Conservation (phyloP, 2,888 invertebrate genomes). For the Laothoe populi region DNA sequence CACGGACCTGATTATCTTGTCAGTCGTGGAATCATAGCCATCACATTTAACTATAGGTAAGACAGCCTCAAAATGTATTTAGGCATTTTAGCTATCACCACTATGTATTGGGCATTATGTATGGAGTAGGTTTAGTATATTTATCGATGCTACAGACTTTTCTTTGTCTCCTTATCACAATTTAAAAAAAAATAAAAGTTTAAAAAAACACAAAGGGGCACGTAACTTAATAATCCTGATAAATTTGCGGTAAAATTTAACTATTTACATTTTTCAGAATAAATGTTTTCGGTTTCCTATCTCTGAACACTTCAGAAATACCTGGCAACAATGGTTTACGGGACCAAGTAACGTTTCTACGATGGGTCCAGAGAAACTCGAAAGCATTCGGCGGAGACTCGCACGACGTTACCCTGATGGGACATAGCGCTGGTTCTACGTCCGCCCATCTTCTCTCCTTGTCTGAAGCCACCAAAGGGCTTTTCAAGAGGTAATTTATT, state of each 20-base stretch:
- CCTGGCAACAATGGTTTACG: slow-evolving; percentile 57
- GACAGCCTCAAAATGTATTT: background rate
- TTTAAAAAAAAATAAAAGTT: too few species aligned
- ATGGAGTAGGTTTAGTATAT: too few species aligned
- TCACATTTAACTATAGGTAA: slow-evolving; percentile 58
- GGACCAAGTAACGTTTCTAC: slow-evolving; percentile 46
- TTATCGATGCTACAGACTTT: too few species aligned
- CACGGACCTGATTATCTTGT: slow-evolving; percentile 56
- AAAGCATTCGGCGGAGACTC: slow-evolving; percentile 48
- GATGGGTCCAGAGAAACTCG: slow-evolving; percentile 52
- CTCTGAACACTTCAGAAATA: slow-evolving; percentile 45
- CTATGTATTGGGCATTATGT: too few species aligned
- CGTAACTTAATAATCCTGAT: background rate
- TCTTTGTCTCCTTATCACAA: too few species aligned
- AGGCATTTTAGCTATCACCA: too few species aligned
- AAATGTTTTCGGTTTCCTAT: slow-evolving; percentile 57
- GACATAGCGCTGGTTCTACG: slow-evolving; percentile 46
- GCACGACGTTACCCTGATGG: slow-evolving; percentile 45
- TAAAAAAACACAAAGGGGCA: too few species aligned
- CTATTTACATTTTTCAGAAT: slow-evolving; percentile 33
- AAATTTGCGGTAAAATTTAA: background rate
- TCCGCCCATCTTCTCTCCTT: slow-evolving; percentile 44
- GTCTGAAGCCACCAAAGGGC: slow-evolving; percentile 40
- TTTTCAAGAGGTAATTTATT: slow-evolving; percentile 38
- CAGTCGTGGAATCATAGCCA: slow-evolving; percentile 47